A percentile compares a stretch with the other conserved stretches of the same genome.
phyloP scores from a whole-genome alignment of 1,140 invertebrate genomes.

The Pseudobourletiella spinata region DNA sequence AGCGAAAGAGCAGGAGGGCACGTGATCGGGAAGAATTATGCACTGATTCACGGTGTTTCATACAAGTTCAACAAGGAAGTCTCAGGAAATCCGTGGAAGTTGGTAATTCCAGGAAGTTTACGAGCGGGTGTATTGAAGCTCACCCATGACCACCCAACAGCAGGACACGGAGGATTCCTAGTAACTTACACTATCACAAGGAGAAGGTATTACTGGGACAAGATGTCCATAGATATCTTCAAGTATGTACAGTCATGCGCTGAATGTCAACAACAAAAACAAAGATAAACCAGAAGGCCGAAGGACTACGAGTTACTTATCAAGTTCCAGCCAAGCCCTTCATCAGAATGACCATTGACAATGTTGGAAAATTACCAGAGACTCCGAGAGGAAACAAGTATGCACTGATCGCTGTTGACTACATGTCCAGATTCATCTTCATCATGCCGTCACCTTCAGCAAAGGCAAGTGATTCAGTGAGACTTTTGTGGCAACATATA shows the following conservation, averaged over 20 bases:
- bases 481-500: neutral
- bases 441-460: neutral
- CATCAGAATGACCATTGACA: slow-evolving; percentile 14
- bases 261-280: slow-evolving; percentile 16
- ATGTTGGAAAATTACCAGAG: slow-evolving; percentile 4
- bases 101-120: neutral
- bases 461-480: neutral
- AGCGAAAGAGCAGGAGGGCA: too few relatives aligned
- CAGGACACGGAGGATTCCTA: slow-evolving; percentile 9
- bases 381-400: neutral
- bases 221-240: neutral
- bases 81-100: neutral
- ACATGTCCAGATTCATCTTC: slow-evolving; percentile 17
- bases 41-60: slow-evolving; percentile 17
- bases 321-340: neutral
- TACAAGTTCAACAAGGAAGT: neutral
- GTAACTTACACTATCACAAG: neutral
- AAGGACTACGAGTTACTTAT: neutral
- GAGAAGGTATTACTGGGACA: slow-evolving; percentile 12
- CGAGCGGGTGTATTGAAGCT: neutral
- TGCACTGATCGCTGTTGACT: slow-evolving; percentile 10
- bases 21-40: too few relatives aligned
- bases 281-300: neutral
- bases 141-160: slow-evolving; percentile 3
- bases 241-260: slow-evolving; percentile 1